Evolutionary conservation across 2,888 invertebrate species (phyloP), one percentile per base, ranked within the genome.

Genomic region (Gymnocheta viridis): DNA sequence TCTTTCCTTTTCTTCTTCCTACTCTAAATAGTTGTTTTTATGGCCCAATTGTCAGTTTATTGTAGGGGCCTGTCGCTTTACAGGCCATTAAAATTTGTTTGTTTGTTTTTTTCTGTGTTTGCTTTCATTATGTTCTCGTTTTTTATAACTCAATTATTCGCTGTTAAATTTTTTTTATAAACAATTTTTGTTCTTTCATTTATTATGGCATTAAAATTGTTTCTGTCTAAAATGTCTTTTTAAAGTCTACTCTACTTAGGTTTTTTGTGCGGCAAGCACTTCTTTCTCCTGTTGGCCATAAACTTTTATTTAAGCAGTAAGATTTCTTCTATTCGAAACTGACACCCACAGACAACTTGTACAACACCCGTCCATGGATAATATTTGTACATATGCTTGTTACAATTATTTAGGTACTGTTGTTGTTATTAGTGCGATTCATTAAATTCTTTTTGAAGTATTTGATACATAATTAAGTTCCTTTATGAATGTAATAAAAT

Each of bases 61-160:
- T 81, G 77, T 29, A 73, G 76, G 73, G 80, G 84, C 79, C 83
- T 69, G 74, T 80, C 83, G 14, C 79, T 83, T 83, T 80, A 83
- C 83, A 80, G 83, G 49, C 80, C 67, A 84, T 84, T 84, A 81
- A 81, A 76, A n/a, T 56, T 64, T 35, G 4, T n/a, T n/a, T n/a
- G n/a, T n/a, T n/a, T 24, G 7, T 47, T 38, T 35, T 6, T 12
- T 47, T 58, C 14, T n/a, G n/a, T n/a, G n/a, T n/a, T 24, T 44
- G 47, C 7, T 24, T 47, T 29, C 27, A 27, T 35, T 2, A 44
- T 12, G 19, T 62, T 54, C 32, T 29, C 10, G 3, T 60, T 83
- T 82, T 80, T 84, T 84, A 84, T 73, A 84, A 84, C 84, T 84
- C 80, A 84, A 84, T 84, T 84, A 84, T 81, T 67, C 81, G 84